Evolutionary conservation across 2,113 vertebrate genomes (phyloP).

Genomic region (Canis aureus): DNA sequence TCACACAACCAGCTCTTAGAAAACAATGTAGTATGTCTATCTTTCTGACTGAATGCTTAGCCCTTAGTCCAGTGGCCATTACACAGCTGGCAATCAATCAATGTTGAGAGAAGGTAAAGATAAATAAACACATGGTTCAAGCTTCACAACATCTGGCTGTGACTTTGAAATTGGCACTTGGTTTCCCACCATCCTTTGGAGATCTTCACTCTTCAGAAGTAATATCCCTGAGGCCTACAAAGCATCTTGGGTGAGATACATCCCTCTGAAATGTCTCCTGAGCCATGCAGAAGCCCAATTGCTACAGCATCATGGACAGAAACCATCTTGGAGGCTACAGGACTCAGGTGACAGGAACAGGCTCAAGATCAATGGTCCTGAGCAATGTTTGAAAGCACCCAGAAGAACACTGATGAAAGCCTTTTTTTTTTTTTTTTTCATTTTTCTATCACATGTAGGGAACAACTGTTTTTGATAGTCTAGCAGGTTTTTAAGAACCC

Average conservation of each 20-base stretch:
- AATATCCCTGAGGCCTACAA: too few species aligned
- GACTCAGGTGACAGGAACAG: too few species aligned
- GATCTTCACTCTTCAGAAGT: neutral
- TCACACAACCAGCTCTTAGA: neutral
- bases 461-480: neutral
- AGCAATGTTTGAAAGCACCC: too few species aligned
- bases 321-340: neutral
- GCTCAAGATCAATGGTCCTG: neutral
- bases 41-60: neutral
- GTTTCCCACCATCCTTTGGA: neutral
- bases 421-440: neutral
- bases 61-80: too few species aligned
- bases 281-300: fast-evolving
- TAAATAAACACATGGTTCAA: neutral
- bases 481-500: neutral
- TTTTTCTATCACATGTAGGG: neutral
- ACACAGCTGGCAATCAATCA: neutral
- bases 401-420: fast-evolving
- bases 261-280: neutral
- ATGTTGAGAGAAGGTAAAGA: neutral
- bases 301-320: neutral
- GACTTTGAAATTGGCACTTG: neutral
- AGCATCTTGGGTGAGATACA: neutral
- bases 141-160: neutral
- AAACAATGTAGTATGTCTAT: neutral